A percentile compares a stretch with the other conserved stretches of the same genome.
Conservation (phyloP, 2,113 vertebrate genomes). For the Dicaeum eximium region DNA sequence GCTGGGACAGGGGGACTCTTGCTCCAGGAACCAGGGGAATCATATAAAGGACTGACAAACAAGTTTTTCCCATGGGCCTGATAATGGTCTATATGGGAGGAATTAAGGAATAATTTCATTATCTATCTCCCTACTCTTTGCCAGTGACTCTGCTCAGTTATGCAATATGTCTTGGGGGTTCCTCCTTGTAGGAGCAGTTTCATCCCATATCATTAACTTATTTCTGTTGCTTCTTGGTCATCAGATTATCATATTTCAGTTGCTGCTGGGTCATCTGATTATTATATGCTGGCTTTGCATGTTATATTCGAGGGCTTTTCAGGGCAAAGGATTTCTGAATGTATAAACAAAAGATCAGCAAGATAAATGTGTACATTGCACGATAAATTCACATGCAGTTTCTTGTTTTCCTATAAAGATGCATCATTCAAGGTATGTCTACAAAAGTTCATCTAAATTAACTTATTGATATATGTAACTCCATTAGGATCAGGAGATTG, state of each 20-base stretch:
- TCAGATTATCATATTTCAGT: not conserved
- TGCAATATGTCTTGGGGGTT: not conserved
- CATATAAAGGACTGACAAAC: not conserved
- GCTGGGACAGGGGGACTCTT: not conserved
- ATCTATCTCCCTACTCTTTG: not conserved
- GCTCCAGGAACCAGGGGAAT: not conserved
- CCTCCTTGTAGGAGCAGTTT: not conserved
- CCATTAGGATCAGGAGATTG: not conserved
- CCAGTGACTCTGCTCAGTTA: not conserved
- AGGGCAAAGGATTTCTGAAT: not conserved
- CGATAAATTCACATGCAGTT: not conserved
- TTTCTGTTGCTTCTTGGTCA: not conserved
- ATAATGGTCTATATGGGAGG: not conserved
- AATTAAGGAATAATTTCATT: not conserved
- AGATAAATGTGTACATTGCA: not conserved
- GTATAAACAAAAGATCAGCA: not conserved
- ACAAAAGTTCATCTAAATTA: not conserved
- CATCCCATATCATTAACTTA: not conserved
- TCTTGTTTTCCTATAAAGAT: not conserved
- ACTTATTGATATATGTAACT: not conserved
- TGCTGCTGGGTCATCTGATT: not conserved
- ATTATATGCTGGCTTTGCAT: not conserved
- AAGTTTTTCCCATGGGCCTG: not conserved
- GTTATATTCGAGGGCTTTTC: not conserved
- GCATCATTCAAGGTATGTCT: not conserved